Base-by-base conservation (phyloP, 2,797 vertebrate species). In the Spizella passerina region DNA sequence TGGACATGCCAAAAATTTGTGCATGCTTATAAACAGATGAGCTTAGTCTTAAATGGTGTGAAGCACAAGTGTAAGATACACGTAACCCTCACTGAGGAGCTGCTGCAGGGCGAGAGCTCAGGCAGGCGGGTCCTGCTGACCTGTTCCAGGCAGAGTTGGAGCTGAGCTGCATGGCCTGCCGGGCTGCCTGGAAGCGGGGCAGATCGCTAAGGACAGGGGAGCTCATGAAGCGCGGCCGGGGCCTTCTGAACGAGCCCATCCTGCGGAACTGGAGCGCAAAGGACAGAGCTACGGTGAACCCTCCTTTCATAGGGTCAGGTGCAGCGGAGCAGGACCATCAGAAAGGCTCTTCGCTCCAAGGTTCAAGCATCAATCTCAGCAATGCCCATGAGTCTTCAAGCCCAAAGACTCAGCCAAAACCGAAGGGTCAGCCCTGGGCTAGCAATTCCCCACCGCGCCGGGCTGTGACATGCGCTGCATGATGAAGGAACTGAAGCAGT, bases 101-200 rank as follows among this genome's bases (percentile, higher is more conserved):
- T 9, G 17, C 46, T 47, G 43, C 63, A 43, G n/a, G 36, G 46
- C 2, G 3, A 15, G 29, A 24, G 34, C 46, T 53, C 19, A n/a
- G 9, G 24, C 11, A 3, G n/a, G 20, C 23, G 1, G 10, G 34
- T 39, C 11, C 70, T 34, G 34, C 86, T 96, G 72, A 99, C 99
- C 99, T 99, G 98, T 99, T 99, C 99, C 99, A 99, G 75, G 99
- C 98, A 2, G 99, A 98, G 94, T 98, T 98, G 93, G 99, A 99
- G 96, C 98, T 99, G 76, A 99, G 97, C 96, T 99, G 99, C 47
- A 99, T 81, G 2, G 98, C 92, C 36, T 99, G 98, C 6, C 98
- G 98, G 78, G 98, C 95, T 44, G 99, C 99, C 24, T 99, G 98
- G 97, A 99, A 99, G 2, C 99, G 98, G 2, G 99, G 98, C 55